phyloP scores from a whole-genome alignment of 2,113 vertebrate genomes.

The Hippocampus comes region DNA sequence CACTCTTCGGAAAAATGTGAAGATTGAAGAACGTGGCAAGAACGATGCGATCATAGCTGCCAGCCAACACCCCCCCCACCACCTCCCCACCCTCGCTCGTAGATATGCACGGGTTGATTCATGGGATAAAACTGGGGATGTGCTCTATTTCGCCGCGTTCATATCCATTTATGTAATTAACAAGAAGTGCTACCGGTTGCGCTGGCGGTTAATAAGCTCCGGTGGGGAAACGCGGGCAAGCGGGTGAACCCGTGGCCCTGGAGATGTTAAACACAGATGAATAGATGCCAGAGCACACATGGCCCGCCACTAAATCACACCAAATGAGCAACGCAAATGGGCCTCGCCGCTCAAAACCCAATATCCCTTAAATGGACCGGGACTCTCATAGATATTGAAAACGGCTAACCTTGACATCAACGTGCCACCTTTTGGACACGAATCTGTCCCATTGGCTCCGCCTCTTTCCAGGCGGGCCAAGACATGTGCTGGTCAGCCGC shows the following conservation, averaged over 20 bases:
- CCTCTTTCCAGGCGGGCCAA: neutral
- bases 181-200: slow-evolving; percentile 62
- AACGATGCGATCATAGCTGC: slow-evolving; percentile 28
- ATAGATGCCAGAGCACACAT: slow-evolving; percentile 65
- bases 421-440: slow-evolving; percentile 38
- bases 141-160: slow-evolving; percentile 60
- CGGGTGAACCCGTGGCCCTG: slow-evolving; percentile 66
- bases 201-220: slow-evolving; percentile 63
- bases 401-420: slow-evolving; percentile 56
- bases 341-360: slow-evolving; percentile 53
- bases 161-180: slow-evolving; percentile 73
- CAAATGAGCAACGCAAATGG: slow-evolving; percentile 64
- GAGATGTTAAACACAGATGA: slow-evolving; percentile 74
- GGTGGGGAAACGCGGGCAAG: slow-evolving; percentile 45
- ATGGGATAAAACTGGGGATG: slow-evolving; percentile 62
- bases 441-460: neutral
- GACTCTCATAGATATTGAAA: slow-evolving; percentile 70
- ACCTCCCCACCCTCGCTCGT: neutral
- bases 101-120: slow-evolving; percentile 67
- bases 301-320: slow-evolving; percentile 61
- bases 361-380: slow-evolving; percentile 64
- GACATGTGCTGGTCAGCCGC: slow-evolving; percentile 19
- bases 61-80: slow-evolving; percentile 2
- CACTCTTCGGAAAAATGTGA: slow-evolving; percentile 35
- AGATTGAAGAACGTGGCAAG: slow-evolving; percentile 30